Evolutionary conservation across 2,797 vertebrate genomes (phyloP), one percentile per base, ranked within the genome.

Genomic region (Semaprochilodus insignis): DNA sequence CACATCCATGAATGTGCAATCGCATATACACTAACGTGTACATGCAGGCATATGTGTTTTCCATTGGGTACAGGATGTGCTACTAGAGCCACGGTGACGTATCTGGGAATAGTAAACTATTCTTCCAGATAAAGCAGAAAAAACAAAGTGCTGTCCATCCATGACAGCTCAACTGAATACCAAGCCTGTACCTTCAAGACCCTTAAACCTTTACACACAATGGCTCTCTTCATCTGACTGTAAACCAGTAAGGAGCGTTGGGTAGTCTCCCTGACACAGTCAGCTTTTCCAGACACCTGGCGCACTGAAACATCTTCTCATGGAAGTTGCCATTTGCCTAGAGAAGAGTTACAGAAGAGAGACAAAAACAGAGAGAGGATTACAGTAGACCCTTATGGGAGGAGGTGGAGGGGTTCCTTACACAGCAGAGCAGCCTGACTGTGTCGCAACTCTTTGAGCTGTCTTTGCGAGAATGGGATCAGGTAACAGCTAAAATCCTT

Each of bases 221-320:
- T 92, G 88, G 87, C 76, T 87, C 89, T 87, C 83, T 94, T 93
- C 88, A 92, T 93, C 87, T 89, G 90, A 85, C 91, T 90, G 85
- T 83, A 92, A 92, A 92, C 90, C 89, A 93, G 91, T 93, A 92
- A 93, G 88, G 85, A 86, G 76, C 81, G 67, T 80, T 83, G 67
- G 79, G 76, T 85, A 83, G 74, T 84, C 79, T 82, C 82, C 34
- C 71, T 85, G 83, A 85, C 85, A 85, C 77, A 67, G 84, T 90
- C 83, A 82, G 69, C 59, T 92, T 92, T 93, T 93, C 92, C 92
- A 94, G 90, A 93, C 91, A 88, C 86, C 88, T 54, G 80, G 6
- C 76, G 74, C 81, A 77, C 62, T 86, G 82, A 90, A 92, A 89
- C 87, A 90, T 92, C 85, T 83, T 77, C 87, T 83, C 83, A 85